A percentile compares a stretch with the other conserved stretches of the same genome.
phyloP scores from a whole-genome alignment of 2,797 vertebrate species.

The Pseudopleuronectes americanus region DNA sequence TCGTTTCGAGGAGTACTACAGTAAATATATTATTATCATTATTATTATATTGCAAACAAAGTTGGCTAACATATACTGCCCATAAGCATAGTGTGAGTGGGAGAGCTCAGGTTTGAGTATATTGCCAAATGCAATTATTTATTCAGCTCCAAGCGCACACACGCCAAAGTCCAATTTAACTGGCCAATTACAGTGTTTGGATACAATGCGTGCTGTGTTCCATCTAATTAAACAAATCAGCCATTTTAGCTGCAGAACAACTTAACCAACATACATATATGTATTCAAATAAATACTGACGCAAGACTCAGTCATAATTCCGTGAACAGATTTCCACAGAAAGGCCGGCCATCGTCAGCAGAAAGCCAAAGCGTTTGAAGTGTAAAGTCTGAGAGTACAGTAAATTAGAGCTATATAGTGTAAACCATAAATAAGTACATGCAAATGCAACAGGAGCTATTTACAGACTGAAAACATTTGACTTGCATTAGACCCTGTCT shows the following conservation, averaged over 20 bases:
- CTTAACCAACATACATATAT: constrained; percentile 1
- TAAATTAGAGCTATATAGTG: constrained; percentile 5
- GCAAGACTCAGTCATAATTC: constrained; percentile 15
- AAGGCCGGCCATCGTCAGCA: neutral
- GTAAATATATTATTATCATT: too few species aligned
- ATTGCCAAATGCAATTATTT: constrained; percentile 43
- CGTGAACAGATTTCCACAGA: constrained; percentile 9
- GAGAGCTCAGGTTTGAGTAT: constrained; percentile 23
- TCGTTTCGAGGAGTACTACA: too few species aligned
- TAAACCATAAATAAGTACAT: constrained; percentile 37
- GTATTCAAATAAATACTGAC: constrained; percentile 17
- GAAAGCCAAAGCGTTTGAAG: constrained; percentile 2
- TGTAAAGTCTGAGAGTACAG: constrained; percentile 7
- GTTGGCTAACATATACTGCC: constrained; percentile 8
- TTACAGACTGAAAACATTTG: constrained; percentile 59
- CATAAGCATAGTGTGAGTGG: neutral
- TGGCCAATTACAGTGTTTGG: constrained; percentile 47
- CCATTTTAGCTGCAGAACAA: constrained; percentile 29
- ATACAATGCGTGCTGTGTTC: constrained; percentile 47
- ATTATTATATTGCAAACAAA: neutral
- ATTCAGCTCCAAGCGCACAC: constrained; percentile 37
- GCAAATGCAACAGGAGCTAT: constrained; percentile 50
- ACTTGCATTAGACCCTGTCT: constrained; percentile 61
- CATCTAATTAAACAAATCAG: constrained; percentile 50
- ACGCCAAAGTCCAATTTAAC: constrained; percentile 53